phyloP scores from a whole-genome alignment of 2,888 invertebrate genomes.

The Xylota segnis region DNA sequence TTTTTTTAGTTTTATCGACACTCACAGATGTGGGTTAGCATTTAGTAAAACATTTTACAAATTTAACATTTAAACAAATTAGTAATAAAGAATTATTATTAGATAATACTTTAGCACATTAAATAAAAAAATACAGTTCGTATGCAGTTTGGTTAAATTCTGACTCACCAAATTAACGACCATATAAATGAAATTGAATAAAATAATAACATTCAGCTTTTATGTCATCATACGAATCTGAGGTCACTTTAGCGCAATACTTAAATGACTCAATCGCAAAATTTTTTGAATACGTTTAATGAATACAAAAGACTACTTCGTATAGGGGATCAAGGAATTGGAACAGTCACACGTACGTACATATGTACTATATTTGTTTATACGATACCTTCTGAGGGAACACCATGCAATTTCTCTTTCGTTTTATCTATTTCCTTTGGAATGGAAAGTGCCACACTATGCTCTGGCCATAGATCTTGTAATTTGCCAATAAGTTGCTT shows the following conservation, averaged over 20 bases:
- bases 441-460: constrained; percentile 84
- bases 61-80: no score
- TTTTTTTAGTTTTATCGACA: not conserved
- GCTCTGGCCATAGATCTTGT: constrained; percentile 84
- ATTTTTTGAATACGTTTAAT: constrained; percentile 10
- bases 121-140: constrained; percentile 2
- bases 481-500: constrained; percentile 84
- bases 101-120: not conserved
- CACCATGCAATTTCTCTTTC: constrained; percentile 83
- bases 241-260: constrained; percentile 35
- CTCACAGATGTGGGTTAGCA: no score
- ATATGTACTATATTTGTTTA: not conserved
- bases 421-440: constrained; percentile 84
- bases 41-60: no score
- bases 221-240: constrained; percentile 41
- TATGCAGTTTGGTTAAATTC: not conserved
- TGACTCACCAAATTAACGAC: constrained; percentile 13
- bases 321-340: constrained; percentile 20
- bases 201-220: constrained; percentile 11
- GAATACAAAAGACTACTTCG: constrained; percentile 19
- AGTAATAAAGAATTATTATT: no score
- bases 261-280: constrained; percentile 29
- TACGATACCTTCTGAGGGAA: constrained; percentile 81
- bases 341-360: constrained; percentile 14
- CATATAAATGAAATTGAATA: constrained; percentile 13